Percentiles rank a stretch among this genome's conserved stretches.
Conservation (phyloP, 1,140 invertebrate genomes). For the Procambarus virginalis region DNA sequence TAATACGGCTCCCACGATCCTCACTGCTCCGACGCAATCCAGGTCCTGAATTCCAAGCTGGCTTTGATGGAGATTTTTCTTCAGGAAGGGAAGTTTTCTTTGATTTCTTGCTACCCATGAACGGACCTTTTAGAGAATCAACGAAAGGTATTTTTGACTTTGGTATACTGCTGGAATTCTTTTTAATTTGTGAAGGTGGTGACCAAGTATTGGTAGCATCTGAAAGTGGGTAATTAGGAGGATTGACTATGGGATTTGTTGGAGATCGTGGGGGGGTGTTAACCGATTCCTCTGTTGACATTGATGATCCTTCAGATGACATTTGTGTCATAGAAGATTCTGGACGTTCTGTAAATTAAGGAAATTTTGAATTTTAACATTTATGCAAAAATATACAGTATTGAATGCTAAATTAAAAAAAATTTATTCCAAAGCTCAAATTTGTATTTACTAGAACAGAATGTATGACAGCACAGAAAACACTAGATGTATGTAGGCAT, state of each 20-base stretch:
- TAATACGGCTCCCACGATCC: conserved; percentile 58
- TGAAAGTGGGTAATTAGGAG: conserved; percentile 35
- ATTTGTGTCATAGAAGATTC: conserved; percentile 71
- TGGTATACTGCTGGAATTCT: conserved; percentile 21
- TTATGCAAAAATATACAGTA: no score
- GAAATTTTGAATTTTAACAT: neutral
- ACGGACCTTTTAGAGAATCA: conserved; percentile 44
- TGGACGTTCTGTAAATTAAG: conserved; percentile 66
- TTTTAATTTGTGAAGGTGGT: conserved; percentile 50
- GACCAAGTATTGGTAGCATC: conserved; percentile 56
- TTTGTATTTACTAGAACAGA: no score
- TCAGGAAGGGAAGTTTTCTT: conserved; percentile 56
- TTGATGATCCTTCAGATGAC: conserved; percentile 69
- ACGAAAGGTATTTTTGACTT: conserved; percentile 54
- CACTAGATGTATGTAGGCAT: no score
- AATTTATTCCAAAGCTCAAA: no score
- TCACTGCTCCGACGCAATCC: conserved; percentile 56
- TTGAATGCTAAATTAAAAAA: no score
- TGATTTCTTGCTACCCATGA: conserved; percentile 52
- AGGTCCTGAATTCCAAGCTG: conserved; percentile 64
- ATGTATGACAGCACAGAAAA: no score
- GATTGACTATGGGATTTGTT: conserved; percentile 42
- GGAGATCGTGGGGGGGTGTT: conserved; percentile 57
- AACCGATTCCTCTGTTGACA: conserved; percentile 66
- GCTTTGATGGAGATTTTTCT: conserved; percentile 43